Evolutionary conservation across 2,888 invertebrate species (phyloP), one percentile per base, ranked within the genome.

Genomic region (Epiblema foenella): DNA sequence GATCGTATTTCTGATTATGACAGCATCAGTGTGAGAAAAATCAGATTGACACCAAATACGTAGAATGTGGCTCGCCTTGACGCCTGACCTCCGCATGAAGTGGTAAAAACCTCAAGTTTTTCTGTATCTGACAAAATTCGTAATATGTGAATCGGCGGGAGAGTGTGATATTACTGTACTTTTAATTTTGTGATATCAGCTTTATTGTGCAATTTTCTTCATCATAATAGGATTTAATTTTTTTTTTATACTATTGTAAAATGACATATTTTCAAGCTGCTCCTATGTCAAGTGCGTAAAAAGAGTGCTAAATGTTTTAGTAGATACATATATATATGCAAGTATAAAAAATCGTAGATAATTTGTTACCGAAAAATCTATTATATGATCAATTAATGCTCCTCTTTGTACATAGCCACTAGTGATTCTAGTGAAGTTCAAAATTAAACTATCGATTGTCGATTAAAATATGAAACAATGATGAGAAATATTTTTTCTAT

Each of bases 51-150:
- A 60, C 46, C 33, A 29, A 59, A 52, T 33, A 39, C 49, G 20
- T 24, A 56, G 12, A 66, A 59, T 70, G 70, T 49, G 12, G 65
- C 24, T 70, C 65, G 70, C 70, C 70, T 70, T 70, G 70, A 46
- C 57, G 57, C 0, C 0, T 58, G 69, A 65, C 69, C 69, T 69
- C 57, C 49, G 10, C 15, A 15, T 39, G 42, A 17, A 59, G 69
- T 65, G 58, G 59, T 62, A 68, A 70, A 64, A 70, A 60, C 33
- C 46, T 60, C 46, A 39, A 37, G 65, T 54, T 60, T 70, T 69
- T 70, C 17, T 64, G 49, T 70, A 65, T 70, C 24, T 64, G 49
- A 51, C 58, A 52, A 59, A 70, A 66, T 49, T 54, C 42, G 54
- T 66, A 59, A 59, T 51, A 65, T 59, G 46, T 52, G 52, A 64